Evolutionary conservation across 2,113 vertebrate genomes (phyloP).

Genomic region (Lucifuga dentata): DNA sequence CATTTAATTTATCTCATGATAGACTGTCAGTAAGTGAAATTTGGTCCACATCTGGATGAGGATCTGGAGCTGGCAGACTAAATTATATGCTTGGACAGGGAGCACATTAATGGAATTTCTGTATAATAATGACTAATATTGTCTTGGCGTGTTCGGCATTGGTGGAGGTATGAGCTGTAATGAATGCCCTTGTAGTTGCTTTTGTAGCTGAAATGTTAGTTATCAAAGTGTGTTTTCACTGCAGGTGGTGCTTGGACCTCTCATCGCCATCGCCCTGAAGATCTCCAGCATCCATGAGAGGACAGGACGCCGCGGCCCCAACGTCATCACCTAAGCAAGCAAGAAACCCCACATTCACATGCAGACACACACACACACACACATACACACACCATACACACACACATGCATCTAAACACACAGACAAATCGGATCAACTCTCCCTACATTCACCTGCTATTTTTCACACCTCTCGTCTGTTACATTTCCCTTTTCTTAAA

Average conservation of each 20-base stretch:
- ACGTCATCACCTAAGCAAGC: slow-evolving; percentile 92
- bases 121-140: no score
- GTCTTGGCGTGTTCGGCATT: no score
- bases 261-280: slow-evolving; percentile 97
- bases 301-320: slow-evolving; percentile 93
- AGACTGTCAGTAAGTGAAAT: no score
- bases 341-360: slow-evolving; percentile 19
- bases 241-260: slow-evolving; percentile 95
- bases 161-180: no score
- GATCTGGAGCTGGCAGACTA: no score
- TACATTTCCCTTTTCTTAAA: slow-evolving; percentile 10
- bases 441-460: slow-evolving; percentile 1
- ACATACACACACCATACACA: slow-evolving; percentile 9
- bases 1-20: no score
- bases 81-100: no score
- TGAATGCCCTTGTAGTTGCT: no score
- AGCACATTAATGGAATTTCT: no score
- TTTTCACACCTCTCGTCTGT: slow-evolving; percentile 14
- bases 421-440: slow-evolving; percentile 22
- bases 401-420: slow-evolving; percentile 42
- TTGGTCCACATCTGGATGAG: no score
- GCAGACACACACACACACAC: neutral
- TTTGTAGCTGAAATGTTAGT: no score
- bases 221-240: neutral
- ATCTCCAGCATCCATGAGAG: slow-evolving; percentile 97